These are phyloP conservation scores for Ondatra zibethicus DNA, from an alignment of 2,113 vertebrate genomes.

Conservation along the genomic window DNA sequence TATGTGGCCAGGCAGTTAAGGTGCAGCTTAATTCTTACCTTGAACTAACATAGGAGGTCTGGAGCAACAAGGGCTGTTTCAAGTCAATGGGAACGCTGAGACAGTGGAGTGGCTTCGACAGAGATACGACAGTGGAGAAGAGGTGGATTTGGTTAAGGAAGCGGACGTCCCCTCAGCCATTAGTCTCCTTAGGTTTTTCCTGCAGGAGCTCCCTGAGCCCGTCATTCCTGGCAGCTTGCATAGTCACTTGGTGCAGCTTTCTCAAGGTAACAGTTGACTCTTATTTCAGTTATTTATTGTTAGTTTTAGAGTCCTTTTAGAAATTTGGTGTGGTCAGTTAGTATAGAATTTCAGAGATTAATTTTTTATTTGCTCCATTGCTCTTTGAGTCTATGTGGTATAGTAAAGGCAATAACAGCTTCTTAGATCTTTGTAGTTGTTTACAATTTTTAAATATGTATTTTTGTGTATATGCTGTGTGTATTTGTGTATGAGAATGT, in stretches of 20 bases:
- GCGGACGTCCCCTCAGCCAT: conserved; percentile 97
- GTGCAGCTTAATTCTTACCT: conserved; percentile 68
- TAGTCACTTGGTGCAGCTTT: conserved; percentile 94
- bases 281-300: conserved; percentile 9
- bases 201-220: conserved; percentile 98
- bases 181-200: conserved; percentile 97
- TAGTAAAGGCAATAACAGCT: conserved; percentile 32
- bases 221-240: conserved; percentile 95
- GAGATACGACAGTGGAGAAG: conserved; percentile 95
- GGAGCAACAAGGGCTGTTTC: conserved; percentile 97
- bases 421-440: background rate
- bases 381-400: background rate
- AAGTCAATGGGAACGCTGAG: conserved; percentile 98
- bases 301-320: conserved; percentile 57
- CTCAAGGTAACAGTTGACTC: conserved; percentile 90
- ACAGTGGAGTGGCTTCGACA: conserved; percentile 98
- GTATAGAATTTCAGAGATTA: conserved; percentile 22
- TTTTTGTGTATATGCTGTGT: background rate
- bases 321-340: conserved; percentile 51
- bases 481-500: background rate
- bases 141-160: conserved; percentile 97
- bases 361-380: conserved; percentile 50
- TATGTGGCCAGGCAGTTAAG: conserved; percentile 38
- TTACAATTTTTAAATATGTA: background rate
- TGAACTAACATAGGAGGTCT: conserved; percentile 89